Percentiles rank a stretch among this genome's conserved stretches.
Conservation (phyloP, 92 coral and sea anemone genomes). For the Palythoa grandis region DNA sequence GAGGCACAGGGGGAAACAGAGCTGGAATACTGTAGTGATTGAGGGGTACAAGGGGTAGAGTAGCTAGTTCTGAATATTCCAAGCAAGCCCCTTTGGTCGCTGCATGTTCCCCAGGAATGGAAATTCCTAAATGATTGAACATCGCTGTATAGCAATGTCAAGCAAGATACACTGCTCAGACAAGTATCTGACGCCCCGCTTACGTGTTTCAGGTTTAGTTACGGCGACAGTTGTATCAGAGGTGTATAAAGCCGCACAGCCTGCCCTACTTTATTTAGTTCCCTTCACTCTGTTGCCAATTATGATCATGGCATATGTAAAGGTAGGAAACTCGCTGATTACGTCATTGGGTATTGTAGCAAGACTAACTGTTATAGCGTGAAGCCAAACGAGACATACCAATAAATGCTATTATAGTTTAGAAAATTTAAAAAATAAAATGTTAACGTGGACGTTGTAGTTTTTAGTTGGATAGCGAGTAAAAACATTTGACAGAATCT, state of each 20-base stretch:
- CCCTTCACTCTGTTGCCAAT: slow-evolving; percentile 94
- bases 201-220: slow-evolving; percentile 72
- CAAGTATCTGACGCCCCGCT: too few relatives aligned
- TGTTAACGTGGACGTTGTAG: background rate
- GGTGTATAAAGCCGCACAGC: slow-evolving; percentile 96
- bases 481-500: background rate
- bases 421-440: background rate
- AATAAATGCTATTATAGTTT: background rate
- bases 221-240: slow-evolving; percentile 99
- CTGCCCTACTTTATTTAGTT: slow-evolving; percentile 92
- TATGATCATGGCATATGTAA: slow-evolving; percentile 88
- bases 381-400: background rate
- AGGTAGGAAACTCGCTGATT: slow-evolving; percentile 48
- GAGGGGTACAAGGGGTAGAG: too few relatives aligned
- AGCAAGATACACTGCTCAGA: too few relatives aligned
- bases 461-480: background rate
- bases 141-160: too few relatives aligned
- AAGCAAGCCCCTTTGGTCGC: too few relatives aligned
- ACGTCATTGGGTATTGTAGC: too few relatives aligned
- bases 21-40: too few relatives aligned
- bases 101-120: too few relatives aligned
- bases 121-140: too few relatives aligned
- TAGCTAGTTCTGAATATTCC: too few relatives aligned
- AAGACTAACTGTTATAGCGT: background rate
- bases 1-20: too few relatives aligned